Base-by-base conservation (phyloP, 2,113 vertebrate species). In the Caloenas nicobarica region DNA sequence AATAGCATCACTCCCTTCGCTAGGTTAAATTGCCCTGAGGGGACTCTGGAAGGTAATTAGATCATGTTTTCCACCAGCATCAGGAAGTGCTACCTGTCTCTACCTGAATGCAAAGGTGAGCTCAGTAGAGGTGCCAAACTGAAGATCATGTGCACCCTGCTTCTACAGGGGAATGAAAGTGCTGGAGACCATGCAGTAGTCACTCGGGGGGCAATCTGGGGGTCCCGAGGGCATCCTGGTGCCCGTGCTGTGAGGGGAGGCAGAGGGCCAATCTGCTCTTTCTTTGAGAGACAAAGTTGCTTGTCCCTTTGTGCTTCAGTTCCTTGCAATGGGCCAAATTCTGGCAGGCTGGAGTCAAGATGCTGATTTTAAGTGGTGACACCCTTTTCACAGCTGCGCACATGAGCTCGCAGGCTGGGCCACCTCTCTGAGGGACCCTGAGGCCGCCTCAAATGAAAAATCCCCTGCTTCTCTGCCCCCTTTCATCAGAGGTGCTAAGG, bases 281-380 rank as follows among this genome's bases (percentile, higher is more conserved):
- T 29, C 58, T 58, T 5, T 1, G 2, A 54, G 7, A 26, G 54
- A 3, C 0, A 2, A 8, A 40, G 71, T 24, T 57, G 10, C 21
- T 53, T 11, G 38, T 64, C 66, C 74, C 66, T 65, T 18, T 12
- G 86, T 72, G 74, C 74, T 57, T 23, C 81, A 8, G 0, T 31
- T 61, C 17, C 85, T 88, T 1, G 0, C 64, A 8, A 0, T 0
- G 36, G 29, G 40, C 18, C 81, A 51, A 40, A 10, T 71, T 10
- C 51, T 62, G 81, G 1, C 78, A n/a, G 84, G 44, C 57, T 46
- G 61, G 28, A 10, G 46, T 22, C 19, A 33, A 72, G 58, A 25
- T 46, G 72, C 38, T 0, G 2, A 4, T n/a, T 44, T 79, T 13
- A 60, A 56, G 42, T 16, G 54, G 51, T 29, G 38, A 58, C 1